Evolutionary conservation across 2,113 vertebrate genomes (phyloP).

Genomic region (Chroicocephalus ridibundus): DNA sequence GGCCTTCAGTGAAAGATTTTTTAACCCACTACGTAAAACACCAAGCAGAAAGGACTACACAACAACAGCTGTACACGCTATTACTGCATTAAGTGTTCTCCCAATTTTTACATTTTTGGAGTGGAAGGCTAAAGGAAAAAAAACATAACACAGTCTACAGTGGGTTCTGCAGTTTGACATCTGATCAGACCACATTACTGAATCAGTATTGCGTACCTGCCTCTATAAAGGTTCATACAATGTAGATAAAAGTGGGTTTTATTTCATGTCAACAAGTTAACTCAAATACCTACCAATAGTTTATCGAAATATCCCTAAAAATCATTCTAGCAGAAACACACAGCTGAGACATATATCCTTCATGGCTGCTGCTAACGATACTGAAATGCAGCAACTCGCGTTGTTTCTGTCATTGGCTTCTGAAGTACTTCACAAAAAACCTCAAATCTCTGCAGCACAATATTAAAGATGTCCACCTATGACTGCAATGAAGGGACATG

Average conservation of each 20-base stretch:
- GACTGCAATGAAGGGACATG: not conserved
- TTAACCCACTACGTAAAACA: not conserved
- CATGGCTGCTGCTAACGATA: not conserved
- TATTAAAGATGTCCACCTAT: not conserved
- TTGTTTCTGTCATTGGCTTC: not conserved
- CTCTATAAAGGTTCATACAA: not conserved
- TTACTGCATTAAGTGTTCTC: not conserved
- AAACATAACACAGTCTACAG: not conserved
- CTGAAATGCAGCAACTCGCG: not conserved
- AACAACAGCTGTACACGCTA: not conserved
- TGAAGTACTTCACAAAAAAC: not conserved
- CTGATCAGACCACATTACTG: not conserved
- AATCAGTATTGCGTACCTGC: not conserved
- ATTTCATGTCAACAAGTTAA: not conserved
- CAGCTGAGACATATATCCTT: not conserved
- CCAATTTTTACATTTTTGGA: not conserved
- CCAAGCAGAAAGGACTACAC: not conserved
- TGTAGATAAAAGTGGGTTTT: not conserved
- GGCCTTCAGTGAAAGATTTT: not conserved
- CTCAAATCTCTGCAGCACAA: not conserved
- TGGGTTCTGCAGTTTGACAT: not conserved
- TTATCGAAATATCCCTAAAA: not conserved
- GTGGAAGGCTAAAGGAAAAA: too few species aligned
- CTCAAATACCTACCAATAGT: not conserved
- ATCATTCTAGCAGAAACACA: not conserved